A percentile compares a stretch with the other conserved stretches of the same genome.
phyloP scores from a whole-genome alignment of 2,888 invertebrate species.

The Xylota sylvarum region DNA sequence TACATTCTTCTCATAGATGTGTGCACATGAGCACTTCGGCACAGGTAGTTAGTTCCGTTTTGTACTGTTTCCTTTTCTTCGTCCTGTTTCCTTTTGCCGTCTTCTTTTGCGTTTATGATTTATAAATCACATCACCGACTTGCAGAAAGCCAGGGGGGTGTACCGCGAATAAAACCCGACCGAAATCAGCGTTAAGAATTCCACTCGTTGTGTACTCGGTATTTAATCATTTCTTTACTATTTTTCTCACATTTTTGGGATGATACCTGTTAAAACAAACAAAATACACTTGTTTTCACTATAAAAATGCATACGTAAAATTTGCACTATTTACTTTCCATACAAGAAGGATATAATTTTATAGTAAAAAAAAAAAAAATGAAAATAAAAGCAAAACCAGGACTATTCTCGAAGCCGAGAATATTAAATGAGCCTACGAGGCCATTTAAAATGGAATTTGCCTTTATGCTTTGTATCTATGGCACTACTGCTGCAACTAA shows the following conservation, averaged over 20 bases:
- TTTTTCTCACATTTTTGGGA: not conserved
- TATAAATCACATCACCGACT: constrained; percentile 61
- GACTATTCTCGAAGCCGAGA: constrained; percentile 50
- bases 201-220: constrained; percentile 24
- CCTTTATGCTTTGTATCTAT: constrained; percentile 3
- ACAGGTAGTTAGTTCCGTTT: constrained; percentile 61
- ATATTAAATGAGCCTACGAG: constrained; percentile 66
- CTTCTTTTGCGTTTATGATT: constrained; percentile 50
- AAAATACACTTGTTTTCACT: constrained; percentile 14
- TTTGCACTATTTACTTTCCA: not conserved
- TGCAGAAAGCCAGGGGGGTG: not conserved
- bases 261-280: constrained; percentile 17
- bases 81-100: constrained; percentile 13
- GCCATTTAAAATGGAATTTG: constrained; percentile 60
- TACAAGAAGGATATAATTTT: not conserved
- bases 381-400: constrained; percentile 27
- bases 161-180: constrained; percentile 16
- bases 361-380: not conserved
- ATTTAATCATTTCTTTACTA: not conserved
- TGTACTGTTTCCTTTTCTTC: constrained; percentile 16
- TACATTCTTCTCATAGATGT: constrained; percentile 64
- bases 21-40: constrained; percentile 73
- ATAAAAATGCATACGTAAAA: not conserved
- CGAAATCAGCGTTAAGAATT: constrained; percentile 24
- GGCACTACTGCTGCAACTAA: constrained; percentile 17